These are phyloP conservation scores for Ictalurus punctatus DNA, from an alignment of 2,113 vertebrate species.

Conservation along the genomic window DNA sequence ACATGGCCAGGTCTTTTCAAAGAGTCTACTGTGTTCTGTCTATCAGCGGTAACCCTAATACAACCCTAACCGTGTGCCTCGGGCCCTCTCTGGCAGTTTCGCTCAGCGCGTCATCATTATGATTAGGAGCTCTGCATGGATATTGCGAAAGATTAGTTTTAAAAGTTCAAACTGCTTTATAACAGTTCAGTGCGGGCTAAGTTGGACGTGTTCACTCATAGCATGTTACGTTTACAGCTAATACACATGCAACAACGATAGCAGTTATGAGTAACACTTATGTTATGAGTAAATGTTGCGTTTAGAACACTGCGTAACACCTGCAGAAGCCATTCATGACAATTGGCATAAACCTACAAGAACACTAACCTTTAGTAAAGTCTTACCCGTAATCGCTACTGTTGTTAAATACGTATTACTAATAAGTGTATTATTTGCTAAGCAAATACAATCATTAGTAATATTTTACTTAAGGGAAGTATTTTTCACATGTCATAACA, in stretches of 20 bases:
- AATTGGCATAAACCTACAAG: not conserved
- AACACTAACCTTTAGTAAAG: not conserved
- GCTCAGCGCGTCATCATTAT: not conserved
- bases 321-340: not conserved
- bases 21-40: conserved; percentile 29
- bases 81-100: not conserved
- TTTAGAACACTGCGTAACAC: not conserved
- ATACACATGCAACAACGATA: not conserved
- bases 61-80: conserved; percentile 32
- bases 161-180: not conserved
- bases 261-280: not conserved
- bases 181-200: not conserved
- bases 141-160: not conserved
- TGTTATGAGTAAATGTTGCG: not conserved
- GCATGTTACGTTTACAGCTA: not conserved
- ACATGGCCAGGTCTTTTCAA: conserved; percentile 27
- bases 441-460: not conserved
- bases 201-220: not conserved
- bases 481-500: not conserved
- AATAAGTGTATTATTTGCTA: not conserved
- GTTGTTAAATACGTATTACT: not conserved
- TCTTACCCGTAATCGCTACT: not conserved
- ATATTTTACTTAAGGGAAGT: not conserved
- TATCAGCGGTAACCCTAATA: conserved; percentile 29
- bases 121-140: not conserved